Conservation (phyloP, 1,140 invertebrate genomes). For the Aphidius gifuensis region DNA sequence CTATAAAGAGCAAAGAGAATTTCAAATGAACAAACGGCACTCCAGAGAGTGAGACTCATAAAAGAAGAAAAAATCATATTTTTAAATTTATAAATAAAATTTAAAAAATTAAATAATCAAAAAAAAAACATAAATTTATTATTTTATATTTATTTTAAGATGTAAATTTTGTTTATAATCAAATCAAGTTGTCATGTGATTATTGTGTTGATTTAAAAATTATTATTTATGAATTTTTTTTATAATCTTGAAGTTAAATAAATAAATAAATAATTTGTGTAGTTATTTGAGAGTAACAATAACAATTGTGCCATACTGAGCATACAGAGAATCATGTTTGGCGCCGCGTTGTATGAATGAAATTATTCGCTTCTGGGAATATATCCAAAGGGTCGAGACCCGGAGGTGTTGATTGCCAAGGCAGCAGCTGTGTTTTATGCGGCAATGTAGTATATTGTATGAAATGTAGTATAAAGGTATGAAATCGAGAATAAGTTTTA, state of each 20-base stretch:
- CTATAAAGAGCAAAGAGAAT: no score
- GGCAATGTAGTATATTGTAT: constrained; percentile 8
- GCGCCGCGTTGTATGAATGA: constrained; percentile 49
- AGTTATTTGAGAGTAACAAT: constrained; percentile 48
- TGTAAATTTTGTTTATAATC: no score
- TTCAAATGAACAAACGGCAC: no score
- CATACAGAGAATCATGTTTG: constrained; percentile 41
- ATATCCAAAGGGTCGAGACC: constrained; percentile 27
- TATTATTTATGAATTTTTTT: no score
- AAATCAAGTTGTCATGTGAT: no score
- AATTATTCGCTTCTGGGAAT: constrained; percentile 53
- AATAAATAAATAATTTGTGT: no score
- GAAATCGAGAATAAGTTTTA: constrained; percentile 6
- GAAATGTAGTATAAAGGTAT: not conserved
- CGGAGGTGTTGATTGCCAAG: constrained; percentile 36
- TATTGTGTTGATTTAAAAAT: no score
- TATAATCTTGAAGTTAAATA: no score
- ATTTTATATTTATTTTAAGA: no score
- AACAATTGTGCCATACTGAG: constrained; percentile 47
- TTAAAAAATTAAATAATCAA: not conserved
- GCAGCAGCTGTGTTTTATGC: constrained; percentile 41
- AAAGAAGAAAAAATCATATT: no score
- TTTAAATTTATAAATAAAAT: no score
- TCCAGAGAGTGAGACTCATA: no score
- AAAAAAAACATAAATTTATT: not conserved